phyloP scores from a whole-genome alignment of 2,888 invertebrate species.

The Torymus texanus region DNA sequence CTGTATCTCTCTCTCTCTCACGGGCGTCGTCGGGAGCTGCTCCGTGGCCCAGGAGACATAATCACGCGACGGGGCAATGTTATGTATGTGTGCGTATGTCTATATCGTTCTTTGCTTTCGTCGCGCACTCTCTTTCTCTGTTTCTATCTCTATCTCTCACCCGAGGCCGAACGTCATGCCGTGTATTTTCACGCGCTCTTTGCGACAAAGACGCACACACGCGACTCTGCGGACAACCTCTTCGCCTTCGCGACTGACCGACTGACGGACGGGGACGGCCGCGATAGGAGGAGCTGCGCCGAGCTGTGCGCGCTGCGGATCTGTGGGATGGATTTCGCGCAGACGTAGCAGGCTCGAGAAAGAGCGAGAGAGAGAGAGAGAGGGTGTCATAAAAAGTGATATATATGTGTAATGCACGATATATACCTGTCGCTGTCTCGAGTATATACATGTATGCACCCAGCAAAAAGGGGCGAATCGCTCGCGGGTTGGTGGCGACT shows the following conservation, averaged over 20 bases:
- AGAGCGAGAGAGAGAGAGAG: not conserved
- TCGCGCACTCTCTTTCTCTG: too few relatives aligned
- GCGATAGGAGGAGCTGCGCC: too few relatives aligned
- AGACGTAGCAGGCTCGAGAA: not conserved
- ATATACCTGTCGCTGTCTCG: too few relatives aligned
- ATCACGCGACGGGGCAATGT: too few relatives aligned
- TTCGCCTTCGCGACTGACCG: conserved; percentile 26
- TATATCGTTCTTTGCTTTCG: too few relatives aligned
- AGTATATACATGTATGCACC: too few relatives aligned
- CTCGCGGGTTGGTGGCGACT: not conserved
- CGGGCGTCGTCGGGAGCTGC: conserved; percentile 24
- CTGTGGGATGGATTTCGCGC: not conserved
- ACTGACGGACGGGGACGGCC: not conserved
- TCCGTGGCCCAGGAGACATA: conserved; percentile 9
- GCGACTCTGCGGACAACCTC: conserved; percentile 15
- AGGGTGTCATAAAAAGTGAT: not conserved
- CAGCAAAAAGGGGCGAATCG: conserved; percentile 12
- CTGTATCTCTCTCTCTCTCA: conserved; percentile 5
- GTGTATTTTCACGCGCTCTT: conserved; percentile 6
- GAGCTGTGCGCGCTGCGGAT: too few relatives aligned
- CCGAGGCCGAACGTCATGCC: conserved; percentile 36
- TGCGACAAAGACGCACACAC: too few relatives aligned
- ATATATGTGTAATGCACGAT: too few relatives aligned
- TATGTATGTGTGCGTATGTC: too few relatives aligned
- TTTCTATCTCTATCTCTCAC: not conserved